Evolutionary conservation across 1,140 invertebrate species (phyloP).

Genomic region (Drosophila jambulina): DNA sequence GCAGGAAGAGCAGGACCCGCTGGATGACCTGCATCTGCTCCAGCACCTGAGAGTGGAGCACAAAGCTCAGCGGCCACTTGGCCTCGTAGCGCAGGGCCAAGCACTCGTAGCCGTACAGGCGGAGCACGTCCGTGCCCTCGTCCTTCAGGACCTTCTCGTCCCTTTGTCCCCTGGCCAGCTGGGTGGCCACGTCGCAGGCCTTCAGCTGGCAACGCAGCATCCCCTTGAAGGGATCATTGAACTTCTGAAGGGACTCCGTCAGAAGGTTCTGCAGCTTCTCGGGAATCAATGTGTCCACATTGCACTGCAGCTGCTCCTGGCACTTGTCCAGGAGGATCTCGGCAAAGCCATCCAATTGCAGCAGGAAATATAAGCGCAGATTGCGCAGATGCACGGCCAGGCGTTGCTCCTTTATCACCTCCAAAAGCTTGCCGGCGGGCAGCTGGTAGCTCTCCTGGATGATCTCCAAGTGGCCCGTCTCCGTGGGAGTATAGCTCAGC

Average conservation of each 20-base stretch:
- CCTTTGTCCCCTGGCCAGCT: constrained; percentile 12
- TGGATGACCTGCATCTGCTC: constrained; percentile 63
- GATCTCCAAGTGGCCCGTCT: constrained; percentile 18
- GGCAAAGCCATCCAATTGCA: constrained; percentile 35
- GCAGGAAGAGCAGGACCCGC: constrained; percentile 56
- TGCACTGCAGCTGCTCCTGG: constrained; percentile 17
- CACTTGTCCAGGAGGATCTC: constrained; percentile 28
- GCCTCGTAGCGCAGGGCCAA: constrained; percentile 46
- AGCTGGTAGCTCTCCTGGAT: constrained; percentile 54
- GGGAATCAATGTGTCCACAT: constrained; percentile 38
- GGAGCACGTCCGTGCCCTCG: background rate
- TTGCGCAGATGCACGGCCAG: constrained; percentile 46
- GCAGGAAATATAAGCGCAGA: constrained; percentile 45
- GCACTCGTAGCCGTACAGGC: constrained; percentile 48
- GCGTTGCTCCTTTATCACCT: constrained; percentile 39
- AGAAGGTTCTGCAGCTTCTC: constrained; percentile 43
- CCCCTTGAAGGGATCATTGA: constrained; percentile 43
- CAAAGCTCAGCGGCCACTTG: constrained; percentile 63
- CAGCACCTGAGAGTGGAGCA: constrained; percentile 38
- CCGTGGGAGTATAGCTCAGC: constrained; percentile 30
- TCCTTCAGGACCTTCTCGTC: background rate
- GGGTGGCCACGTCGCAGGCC: constrained; percentile 40
- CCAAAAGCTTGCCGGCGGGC: constrained; percentile 53
- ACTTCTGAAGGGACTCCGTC: constrained; percentile 16
- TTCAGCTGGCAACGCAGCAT: constrained; percentile 48